phyloP scores from a whole-genome alignment of 2,888 invertebrate genomes.

The Cheilosia variabilis region DNA sequence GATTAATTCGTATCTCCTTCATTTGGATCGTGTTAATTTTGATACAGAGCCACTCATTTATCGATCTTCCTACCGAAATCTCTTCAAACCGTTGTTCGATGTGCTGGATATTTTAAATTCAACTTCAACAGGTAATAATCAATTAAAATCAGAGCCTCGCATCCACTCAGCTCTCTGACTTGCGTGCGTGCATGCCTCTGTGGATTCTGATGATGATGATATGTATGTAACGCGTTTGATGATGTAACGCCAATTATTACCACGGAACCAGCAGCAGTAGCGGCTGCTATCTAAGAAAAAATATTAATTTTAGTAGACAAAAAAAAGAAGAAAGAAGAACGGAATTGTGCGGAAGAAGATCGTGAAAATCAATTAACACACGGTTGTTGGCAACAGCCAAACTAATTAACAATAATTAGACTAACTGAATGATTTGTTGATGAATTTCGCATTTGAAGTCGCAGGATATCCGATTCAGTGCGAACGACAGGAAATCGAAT shows the following conservation, averaged over 20 bases:
- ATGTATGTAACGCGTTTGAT: constrained; percentile 45
- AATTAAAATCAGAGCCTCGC: constrained; percentile 25
- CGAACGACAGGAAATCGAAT: background rate
- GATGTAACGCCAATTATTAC: constrained; percentile 63
- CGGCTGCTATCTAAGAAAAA: constrained; percentile 32
- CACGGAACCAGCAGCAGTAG: background rate
- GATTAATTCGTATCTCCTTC: constrained; percentile 4
- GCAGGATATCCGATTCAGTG: constrained; percentile 28
- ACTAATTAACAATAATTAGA: constrained; percentile 30
- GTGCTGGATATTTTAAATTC: constrained; percentile 55
- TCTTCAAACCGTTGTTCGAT: constrained; percentile 10
- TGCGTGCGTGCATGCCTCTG: constrained; percentile 38
- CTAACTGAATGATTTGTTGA: constrained; percentile 19
- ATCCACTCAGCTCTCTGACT: background rate
- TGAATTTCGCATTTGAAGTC: constrained; percentile 27
- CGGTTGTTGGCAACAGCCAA: constrained; percentile 1
- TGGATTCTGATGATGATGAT: constrained; percentile 27
- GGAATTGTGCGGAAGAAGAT: background rate
- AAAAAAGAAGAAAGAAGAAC: background rate
- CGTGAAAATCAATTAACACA: constrained; percentile 8
- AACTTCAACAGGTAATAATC: constrained; percentile 18
- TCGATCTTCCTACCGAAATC: constrained; percentile 40
- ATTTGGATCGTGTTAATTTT: constrained; percentile 60
- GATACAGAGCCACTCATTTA: constrained; percentile 56
- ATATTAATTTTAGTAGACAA: constrained; percentile 5